phyloP scores from a whole-genome alignment of 2,888 invertebrate species.

The Papilio protenor region DNA sequence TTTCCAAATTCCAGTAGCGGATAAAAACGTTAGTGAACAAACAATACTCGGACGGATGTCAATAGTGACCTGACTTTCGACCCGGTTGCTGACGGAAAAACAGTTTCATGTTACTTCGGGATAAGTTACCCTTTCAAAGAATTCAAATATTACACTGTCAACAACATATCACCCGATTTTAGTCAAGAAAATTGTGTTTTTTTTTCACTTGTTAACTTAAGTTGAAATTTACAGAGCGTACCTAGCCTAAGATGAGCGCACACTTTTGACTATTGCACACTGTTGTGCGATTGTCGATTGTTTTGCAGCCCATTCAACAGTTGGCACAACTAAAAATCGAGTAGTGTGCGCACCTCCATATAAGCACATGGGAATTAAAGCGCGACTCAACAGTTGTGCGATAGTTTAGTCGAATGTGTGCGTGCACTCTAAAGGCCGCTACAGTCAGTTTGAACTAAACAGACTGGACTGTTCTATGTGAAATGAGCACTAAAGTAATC shows the following conservation, averaged over 20 bases:
- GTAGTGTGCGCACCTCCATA: no score
- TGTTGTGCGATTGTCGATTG: no score
- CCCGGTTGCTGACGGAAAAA: conserved; percentile 72
- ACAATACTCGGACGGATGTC: conserved; percentile 73
- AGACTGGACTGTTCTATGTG: background rate
- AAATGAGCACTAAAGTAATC: background rate
- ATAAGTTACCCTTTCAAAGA: conserved; percentile 68
- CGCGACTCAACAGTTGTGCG: no score
- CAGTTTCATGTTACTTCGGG: conserved; percentile 67
- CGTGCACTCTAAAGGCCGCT: no score
- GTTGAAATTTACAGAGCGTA: no score
- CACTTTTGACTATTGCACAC: no score
- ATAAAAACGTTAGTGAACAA: conserved; percentile 59
- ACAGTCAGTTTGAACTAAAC: background rate
- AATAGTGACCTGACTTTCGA: conserved; percentile 71
- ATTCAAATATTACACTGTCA: conserved; percentile 66
- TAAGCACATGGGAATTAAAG: no score
- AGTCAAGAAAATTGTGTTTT: conserved; percentile 16
- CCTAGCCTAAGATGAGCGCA: no score
- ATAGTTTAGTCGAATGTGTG: no score
- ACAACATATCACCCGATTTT: conserved; percentile 57
- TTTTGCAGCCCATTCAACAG: no score
- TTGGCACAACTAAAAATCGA: no score
- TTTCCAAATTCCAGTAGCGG: conserved; percentile 64
- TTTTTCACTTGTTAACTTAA: background rate